Evolutionary conservation across 2,113 vertebrate species (phyloP), one percentile per base, ranked within the genome.

Genomic region (Pachypanchax playfairii): DNA sequence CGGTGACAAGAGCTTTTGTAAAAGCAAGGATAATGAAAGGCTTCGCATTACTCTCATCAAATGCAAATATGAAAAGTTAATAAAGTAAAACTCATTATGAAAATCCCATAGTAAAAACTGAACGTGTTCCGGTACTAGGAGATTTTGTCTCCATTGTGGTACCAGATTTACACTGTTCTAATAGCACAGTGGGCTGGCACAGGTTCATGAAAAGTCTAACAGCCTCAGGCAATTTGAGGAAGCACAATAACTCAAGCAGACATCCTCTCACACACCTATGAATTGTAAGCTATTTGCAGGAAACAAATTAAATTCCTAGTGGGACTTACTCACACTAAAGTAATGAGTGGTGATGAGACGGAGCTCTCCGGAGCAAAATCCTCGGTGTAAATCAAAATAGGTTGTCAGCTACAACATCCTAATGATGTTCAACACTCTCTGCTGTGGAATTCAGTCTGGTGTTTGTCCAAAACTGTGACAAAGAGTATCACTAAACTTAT

Each of bases 221-320:
- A 31, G 78, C 81, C 66, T 49, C 43, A 52, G 76, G 84, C 82
- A 3, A 11, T 77, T 65, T 71, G 69, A 83, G 65, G 63, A 39
- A 46, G 54, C 26, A 76, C 52, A 70, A 73, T 86, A 77, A 72
- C 63, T 82, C 81, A 82, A 79, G 65, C 4, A 69, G 82, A 75
- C 71, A 54, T 75, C 68, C 48, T 18, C 57, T 67, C 49, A 65
- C 72, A 70, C 82, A 79, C 62, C 64, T 65, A 64, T 66, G 74
- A 78, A 58, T 74, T 71, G 74, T 74, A 74, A 74, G 74, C 65
- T 69, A 69, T 81, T 79, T 79, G 59, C 47, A 52, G 69, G 66
- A 81, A 87, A 77, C 65, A 60, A 69, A 68, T 74, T 65, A 33
- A 67, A 66, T 54, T 78, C 65, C 71, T 60, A 8, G 33, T 41